Evolutionary conservation across 64 coral and sea anemone genomes (phyloP), one percentile per base, ranked within the genome.

Genomic region (Porites lutea): DNA sequence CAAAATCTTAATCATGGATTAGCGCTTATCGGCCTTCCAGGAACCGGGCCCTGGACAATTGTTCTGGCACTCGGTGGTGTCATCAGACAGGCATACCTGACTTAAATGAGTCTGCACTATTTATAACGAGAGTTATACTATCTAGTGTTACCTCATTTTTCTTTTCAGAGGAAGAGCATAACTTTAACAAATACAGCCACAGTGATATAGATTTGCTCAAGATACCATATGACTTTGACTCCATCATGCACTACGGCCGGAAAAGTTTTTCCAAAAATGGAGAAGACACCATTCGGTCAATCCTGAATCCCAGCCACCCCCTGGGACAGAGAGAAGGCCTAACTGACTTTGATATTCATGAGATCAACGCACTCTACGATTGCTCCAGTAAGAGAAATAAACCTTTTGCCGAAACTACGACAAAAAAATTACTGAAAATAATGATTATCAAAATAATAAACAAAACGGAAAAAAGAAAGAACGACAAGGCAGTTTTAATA

Each of bases 221-320:
- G 88, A 76, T 98, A 48, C 96, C 96, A 13, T 98, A 98, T 65
- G 96, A 98, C 70, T 98, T 89, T 49, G 83, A 98, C 51, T 98
- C 96, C 15, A 95, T 98, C 65, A 98, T 98, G 96, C 96, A 98
- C 69, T 98, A 98, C 79, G 96, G 96, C 5, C 54, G 23, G 7
- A 88, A 89, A 10, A 98, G 96, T 62, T 98, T 98, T 66, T 89
- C 78, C 52, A 98, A 98, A 75, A 95, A 98, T 52, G 72, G 69
- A 16, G 3, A 86, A 46, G 89, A 89, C 21, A 98, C 96, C 14
- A 89, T 98, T 48, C 69, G 89, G 16, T 94, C 96, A 53, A 98
- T 98, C 23, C 89, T 73, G 9, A 52, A 91, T 27, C 78, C 84
- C 3, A 50, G 16, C 7, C 78, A 72, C 52, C 13, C 44, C 3